Percentiles rank a stretch among this genome's conserved stretches.
phyloP scores from a whole-genome alignment of 2,113 vertebrate species.

The Lampris megalopsis region DNA sequence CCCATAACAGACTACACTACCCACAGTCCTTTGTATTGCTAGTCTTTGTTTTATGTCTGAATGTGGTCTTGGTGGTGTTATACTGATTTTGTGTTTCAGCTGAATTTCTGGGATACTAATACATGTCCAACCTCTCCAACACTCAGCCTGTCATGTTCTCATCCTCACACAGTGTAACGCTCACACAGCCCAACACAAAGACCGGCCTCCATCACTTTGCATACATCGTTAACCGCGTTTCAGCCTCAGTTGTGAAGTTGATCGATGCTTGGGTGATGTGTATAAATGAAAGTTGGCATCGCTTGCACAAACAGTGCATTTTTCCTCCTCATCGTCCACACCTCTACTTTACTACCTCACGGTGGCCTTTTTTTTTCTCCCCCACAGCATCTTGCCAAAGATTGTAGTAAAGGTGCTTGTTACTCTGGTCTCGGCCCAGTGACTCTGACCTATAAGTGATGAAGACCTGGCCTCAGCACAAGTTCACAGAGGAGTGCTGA shows the following conservation, averaged over 20 bases:
- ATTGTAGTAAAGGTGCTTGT: slow-evolving; percentile 38
- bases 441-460: slow-evolving; percentile 50
- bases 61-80: slow-evolving; percentile 26
- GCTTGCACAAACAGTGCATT: slow-evolving; percentile 56
- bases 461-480: slow-evolving; percentile 36
- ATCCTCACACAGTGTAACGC: slow-evolving; percentile 12
- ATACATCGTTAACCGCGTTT: slow-evolving; percentile 59
- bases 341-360: slow-evolving; percentile 23
- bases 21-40: slow-evolving; percentile 41
- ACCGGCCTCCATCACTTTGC: slow-evolving; percentile 54
- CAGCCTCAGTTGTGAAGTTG: slow-evolving; percentile 70
- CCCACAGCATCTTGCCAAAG: slow-evolving; percentile 40
- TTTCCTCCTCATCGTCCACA: slow-evolving; percentile 33
- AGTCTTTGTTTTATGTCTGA: slow-evolving; percentile 35
- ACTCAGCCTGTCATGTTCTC: slow-evolving; percentile 32
- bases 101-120: slow-evolving; percentile 21
- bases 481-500: slow-evolving; percentile 29
- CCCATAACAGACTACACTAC: slow-evolving; percentile 22
- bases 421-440: slow-evolving; percentile 44
- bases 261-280: slow-evolving; percentile 70
- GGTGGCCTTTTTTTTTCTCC: neutral
- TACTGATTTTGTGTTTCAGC: slow-evolving; percentile 34
- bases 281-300: slow-evolving; percentile 56
- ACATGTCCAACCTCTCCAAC: slow-evolving; percentile 42
- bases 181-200: slow-evolving; percentile 37